Conservation (phyloP, 2,113 vertebrate genomes). For the Paradisaea rubra region DNA sequence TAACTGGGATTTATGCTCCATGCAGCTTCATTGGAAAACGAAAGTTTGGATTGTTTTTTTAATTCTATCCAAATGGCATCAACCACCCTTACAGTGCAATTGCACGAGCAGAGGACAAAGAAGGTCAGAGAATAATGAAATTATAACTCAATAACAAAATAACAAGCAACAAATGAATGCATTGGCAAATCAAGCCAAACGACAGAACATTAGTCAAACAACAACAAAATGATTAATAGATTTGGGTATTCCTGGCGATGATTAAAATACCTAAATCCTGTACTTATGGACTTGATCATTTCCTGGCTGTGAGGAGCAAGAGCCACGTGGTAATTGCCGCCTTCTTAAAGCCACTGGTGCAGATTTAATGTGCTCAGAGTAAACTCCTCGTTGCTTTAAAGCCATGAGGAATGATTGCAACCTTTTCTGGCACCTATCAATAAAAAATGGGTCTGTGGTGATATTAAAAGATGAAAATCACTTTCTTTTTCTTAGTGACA, state of each 20-base stretch:
- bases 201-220: conserved; percentile 4
- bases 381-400: background rate
- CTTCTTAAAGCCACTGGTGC: background rate
- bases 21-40: background rate
- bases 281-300: background rate
- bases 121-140: conserved; percentile 40
- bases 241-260: background rate
- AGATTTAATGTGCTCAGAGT: background rate
- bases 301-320: background rate
- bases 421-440: background rate
- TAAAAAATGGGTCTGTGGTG: conserved; percentile 36
- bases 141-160: conserved; percentile 24
- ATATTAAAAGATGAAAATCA: conserved; percentile 41
- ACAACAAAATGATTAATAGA: conserved; percentile 37
- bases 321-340: background rate
- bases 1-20: background rate
- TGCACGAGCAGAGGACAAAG: background rate
- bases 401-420: background rate
- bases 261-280: background rate
- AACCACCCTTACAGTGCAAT: background rate
- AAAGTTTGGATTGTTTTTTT: background rate
- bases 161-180: conserved; percentile 2
- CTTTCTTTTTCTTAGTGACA: conserved; percentile 5
- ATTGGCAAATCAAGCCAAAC: background rate
- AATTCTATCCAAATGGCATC: background rate